Evolutionary conservation across 1,140 invertebrate genomes (phyloP).

Genomic region (Chelonus insularis): DNA sequence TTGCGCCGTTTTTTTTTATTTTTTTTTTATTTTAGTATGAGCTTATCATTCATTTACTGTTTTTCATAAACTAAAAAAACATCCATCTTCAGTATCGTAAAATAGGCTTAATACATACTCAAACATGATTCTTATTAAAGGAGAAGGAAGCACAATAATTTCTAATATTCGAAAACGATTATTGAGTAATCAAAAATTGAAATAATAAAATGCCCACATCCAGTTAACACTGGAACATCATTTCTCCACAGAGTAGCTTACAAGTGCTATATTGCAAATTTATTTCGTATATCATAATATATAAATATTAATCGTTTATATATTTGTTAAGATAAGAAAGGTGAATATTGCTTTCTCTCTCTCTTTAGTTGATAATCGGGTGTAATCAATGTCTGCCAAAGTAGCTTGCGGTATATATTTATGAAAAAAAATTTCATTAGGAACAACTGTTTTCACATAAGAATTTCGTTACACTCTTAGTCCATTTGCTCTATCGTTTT

Average conservation of each 20-base stretch:
- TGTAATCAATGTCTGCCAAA: conserved; percentile 55
- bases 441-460: not conserved
- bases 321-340: conserved; percentile 25
- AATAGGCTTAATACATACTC: conserved; percentile 3
- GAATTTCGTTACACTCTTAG: no score
- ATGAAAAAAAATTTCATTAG: not conserved
- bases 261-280: conserved; percentile 30
- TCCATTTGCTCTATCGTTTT: not conserved
- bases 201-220: conserved; percentile 30
- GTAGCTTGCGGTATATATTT: conserved; percentile 40
- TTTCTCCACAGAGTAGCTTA: no score
- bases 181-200: conserved; percentile 13
- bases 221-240: conserved; percentile 21
- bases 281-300: conserved; percentile 17
- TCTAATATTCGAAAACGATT: conserved; percentile 13
- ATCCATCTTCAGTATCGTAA: not conserved
- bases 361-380: conserved; percentile 9
- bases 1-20: no score
- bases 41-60: no score
- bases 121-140: conserved; percentile 23
- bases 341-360: conserved; percentile 21
- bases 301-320: conserved; percentile 19
- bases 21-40: no score
- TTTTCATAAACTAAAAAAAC: no score
- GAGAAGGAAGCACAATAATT: conserved; percentile 48